Evolutionary conservation across 2,113 vertebrate genomes (phyloP).

Genomic region (Cervus canadensis): DNA sequence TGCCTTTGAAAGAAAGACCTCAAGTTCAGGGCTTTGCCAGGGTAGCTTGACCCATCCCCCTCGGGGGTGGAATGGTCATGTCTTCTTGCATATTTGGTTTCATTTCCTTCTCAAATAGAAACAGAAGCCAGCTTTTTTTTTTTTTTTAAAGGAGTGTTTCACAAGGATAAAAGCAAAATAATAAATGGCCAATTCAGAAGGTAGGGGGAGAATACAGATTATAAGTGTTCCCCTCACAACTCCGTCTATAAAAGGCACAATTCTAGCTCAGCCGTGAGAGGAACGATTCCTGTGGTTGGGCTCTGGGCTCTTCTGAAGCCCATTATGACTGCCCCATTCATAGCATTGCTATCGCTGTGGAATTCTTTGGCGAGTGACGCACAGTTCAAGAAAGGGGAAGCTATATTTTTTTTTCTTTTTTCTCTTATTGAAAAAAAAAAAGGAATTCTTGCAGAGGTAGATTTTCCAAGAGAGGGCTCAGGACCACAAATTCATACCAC

Average conservation of each 20-base stretch:
- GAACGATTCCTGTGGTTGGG: constrained; percentile 26
- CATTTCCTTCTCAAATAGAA: not conserved
- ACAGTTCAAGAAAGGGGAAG: constrained; percentile 20
- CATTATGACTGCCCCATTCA: constrained; percentile 46
- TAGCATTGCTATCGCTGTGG: constrained; percentile 16
- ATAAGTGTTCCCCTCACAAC: not conserved
- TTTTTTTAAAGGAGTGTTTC: not conserved
- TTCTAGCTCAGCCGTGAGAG: not conserved
- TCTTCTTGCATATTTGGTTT: not conserved
- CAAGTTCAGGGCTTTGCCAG: not conserved
- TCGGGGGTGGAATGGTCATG: not conserved
- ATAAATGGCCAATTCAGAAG: constrained; percentile 20
- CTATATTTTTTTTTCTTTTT: not conserved
- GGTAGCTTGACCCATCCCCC: not conserved
- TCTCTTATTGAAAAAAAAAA: not conserved
- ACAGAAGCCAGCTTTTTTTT: not conserved
- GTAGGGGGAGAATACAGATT: not conserved
- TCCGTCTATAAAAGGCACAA: not conserved
- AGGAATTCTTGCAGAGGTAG: constrained; percentile 56
- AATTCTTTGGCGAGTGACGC: constrained; percentile 51
- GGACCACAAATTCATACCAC: constrained; percentile 46
- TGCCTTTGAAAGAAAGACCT: not conserved
- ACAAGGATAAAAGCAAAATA: not conserved
- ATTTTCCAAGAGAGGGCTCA: constrained; percentile 38
- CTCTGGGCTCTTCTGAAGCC: not conserved